Base-by-base conservation (phyloP, 2,888 invertebrate species). In the Amphipyra tragopoginis region DNA sequence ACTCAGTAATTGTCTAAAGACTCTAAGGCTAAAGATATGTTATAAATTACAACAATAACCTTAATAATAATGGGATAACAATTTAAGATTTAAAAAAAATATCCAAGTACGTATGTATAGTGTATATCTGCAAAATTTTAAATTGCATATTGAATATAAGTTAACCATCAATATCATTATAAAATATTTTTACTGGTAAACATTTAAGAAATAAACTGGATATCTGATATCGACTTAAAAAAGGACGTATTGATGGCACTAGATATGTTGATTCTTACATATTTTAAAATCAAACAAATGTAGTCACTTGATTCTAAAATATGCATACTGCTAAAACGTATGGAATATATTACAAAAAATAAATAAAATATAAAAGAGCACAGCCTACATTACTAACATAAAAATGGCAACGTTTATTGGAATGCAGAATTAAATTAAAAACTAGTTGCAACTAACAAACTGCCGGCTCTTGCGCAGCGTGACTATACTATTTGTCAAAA, bases 311-410 rank as follows among this genome's bases (percentile, higher is more conserved):
- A 63, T 75, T 57, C 53, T 75, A 73, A 57, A 64, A 68, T 54
- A 59, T 74, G 56, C 14, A 14, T 43, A 38, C 21, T 50, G 40
- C 33, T 43, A 44, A n/a, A 52, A 13, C 39, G 0, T 43, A 42
- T 49, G 42, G 39, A 67, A 58, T 67, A 72, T 52, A 56, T 48
- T 40, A 62, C 54, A 44, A 63, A 39, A 21, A 56, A 51, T 60
- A 54, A 64, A 72, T 43, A 33, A 50, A 52, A 13, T 52, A 59
- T 43, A 59, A 53, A 63, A 60, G 36, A 53, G 49, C 76, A 79
- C 79, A 79, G 65, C 76, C 79, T 64, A 58, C 47, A 64, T 57
- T 65, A 72, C 47, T 68, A 63, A 60, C 47, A 58, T 58, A 53
- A 65, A 45, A 78, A 67, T 66, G 54, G 59, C 57, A 75, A 63